Evolutionary conservation across 2,113 vertebrate species (phyloP), one percentile per base, ranked within the genome.

Genomic region (Tenebrosternarchus preto): DNA sequence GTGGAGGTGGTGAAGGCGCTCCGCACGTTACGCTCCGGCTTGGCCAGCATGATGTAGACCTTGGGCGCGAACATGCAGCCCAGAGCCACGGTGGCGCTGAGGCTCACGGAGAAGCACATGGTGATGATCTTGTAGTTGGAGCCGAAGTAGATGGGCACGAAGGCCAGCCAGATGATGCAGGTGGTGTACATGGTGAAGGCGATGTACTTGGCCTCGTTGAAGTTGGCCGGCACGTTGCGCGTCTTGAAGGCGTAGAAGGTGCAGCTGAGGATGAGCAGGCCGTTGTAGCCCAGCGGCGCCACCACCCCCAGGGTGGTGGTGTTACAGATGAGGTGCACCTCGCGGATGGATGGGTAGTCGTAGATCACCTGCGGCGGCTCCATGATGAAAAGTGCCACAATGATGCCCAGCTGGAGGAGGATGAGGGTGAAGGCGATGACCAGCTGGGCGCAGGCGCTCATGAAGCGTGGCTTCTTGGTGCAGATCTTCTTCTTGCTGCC

Each of bases 51-150:
- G 89, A 99, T 99, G 90, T 99, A 99, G 7, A 99, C 96, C 90
- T 99, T 99, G n/a, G 98, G 98, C 17, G 96, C 96, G 85, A 99
- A 99, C 98, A 98, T 99, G 76, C 98, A 99, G 85, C 98, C 95
- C 0, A 99, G 94, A 0, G 97, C 98, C 83, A 98, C 97, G 0
- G 98, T 98, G 88, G 98, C 97, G 27, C 97, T 99, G 86, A 99
- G 93, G 85, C 97, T 99, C 69, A 99, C 98, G 0, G 97, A 98
- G 89, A 99, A 99, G 89, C 97, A 99, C 97, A 98, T 99, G 80
- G 98, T 99, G 92, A 99, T 98, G 88, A 99, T 99, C 92, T 99
- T 99, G 93, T 99, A 99, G 91, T 99, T 99, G 91, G 97, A 99
- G 84, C 98, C 98, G 75, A 99, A 99, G 92, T 99, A 99, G 88